phyloP scores from a whole-genome alignment of 2,888 invertebrate genomes.

The Dione vanillae region DNA sequence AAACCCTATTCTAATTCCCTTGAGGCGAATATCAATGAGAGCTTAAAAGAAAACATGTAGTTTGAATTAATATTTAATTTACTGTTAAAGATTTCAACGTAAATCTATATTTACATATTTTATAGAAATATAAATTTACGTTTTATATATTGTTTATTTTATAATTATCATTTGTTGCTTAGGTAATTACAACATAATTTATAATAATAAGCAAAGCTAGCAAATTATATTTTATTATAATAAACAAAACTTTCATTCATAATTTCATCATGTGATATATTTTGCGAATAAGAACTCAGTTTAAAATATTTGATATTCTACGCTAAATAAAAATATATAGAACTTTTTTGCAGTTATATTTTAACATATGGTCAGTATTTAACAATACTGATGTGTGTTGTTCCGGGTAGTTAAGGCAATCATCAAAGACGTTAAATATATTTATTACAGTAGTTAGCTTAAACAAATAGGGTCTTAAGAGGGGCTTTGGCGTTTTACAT shows the following conservation, averaged over 20 bases:
- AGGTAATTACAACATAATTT: too few relatives aligned
- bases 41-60: constrained; percentile 26
- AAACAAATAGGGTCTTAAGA: constrained; percentile 72
- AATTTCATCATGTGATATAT: not conserved
- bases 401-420: constrained; percentile 55
- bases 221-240: too few relatives aligned
- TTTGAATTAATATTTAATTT: not conserved
- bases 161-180: too few relatives aligned
- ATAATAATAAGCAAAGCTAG: too few relatives aligned
- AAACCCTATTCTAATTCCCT: constrained; percentile 60
- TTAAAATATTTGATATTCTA: too few relatives aligned
- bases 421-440: constrained; percentile 73
- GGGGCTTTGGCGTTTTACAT: constrained; percentile 74
- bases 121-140: too few relatives aligned
- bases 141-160: too few relatives aligned
- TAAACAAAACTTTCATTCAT: not conserved
- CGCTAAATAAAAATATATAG: too few relatives aligned
- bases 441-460: constrained; percentile 79
- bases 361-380: constrained; percentile 6
- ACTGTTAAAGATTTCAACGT: not conserved
- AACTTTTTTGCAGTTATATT: too few relatives aligned
- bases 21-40: constrained; percentile 59
- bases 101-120: too few relatives aligned
- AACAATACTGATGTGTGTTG: constrained; percentile 47
- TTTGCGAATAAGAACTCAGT: not conserved